Base-by-base conservation (phyloP, 2,113 vertebrate genomes). In the Toxostoma redivivum region DNA sequence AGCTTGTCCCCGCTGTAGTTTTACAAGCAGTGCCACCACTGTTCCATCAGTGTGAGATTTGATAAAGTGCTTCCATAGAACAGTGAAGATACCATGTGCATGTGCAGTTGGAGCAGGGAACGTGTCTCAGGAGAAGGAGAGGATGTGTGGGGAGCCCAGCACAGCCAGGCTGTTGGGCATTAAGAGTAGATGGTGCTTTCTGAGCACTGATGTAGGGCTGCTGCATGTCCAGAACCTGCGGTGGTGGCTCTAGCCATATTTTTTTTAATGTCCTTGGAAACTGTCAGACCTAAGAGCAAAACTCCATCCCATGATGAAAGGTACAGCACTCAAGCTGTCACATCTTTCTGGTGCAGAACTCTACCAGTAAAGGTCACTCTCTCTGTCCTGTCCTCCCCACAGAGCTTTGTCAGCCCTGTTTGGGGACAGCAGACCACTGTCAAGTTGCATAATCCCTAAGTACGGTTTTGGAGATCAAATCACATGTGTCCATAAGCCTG, bases 101-200 rank as follows among this genome's bases (percentile, higher is more conserved):
- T 0, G 0, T 81, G 40, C 7, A 47, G 17, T 3, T 15, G 33
- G 64, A 64, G 42, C 69, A 81, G 42, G 83, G 50, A 62, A 20
- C 0, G 0, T 23, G 21, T 40, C 56, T 54, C 38, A 28, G 45
- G 56, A 81, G 38, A 20, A 11, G 0, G 0, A 20, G 50, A 50
- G 35, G 48, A 58, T 1, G 1, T 67, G 38, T 2, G 5, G 30
- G 56, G 27, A 92, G 40, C 37, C 31, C 5, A 4, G 61, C 48
- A 30, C 37, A 35, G 56, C 18, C 7, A 28, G 70, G 24, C 53
- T 70, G 7, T 38, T 0, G 9, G 23, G 45, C 80, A 15, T 48
- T 69, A 38, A 10, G 21, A 38, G 19, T 25, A 22, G 12, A 24
- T 82, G 62, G 37, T 90, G 50, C 47, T 66, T 89, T 81, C 31